Conservation (phyloP, 1,140 invertebrate species). For the Drosophila pachea region DNA sequence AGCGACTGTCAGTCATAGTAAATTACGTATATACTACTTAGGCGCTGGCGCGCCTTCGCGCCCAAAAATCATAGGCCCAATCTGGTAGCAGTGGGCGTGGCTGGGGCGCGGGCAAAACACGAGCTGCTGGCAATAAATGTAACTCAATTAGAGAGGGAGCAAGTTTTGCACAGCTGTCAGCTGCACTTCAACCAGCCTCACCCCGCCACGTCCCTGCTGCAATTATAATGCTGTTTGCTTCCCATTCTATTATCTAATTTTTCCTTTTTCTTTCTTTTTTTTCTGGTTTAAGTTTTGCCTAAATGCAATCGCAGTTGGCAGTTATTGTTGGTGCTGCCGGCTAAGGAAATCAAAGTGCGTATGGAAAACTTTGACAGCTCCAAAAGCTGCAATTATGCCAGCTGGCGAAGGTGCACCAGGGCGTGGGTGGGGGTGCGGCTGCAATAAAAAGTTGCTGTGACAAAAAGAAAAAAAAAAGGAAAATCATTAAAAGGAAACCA, state of each 20-base stretch:
- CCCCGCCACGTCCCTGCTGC: constrained; percentile 22
- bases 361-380: constrained; percentile 57
- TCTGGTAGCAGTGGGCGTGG: background rate
- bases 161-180: constrained; percentile 17
- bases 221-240: constrained; percentile 39
- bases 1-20: constrained; percentile 61
- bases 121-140: constrained; percentile 51
- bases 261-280: constrained; percentile 24
- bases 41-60: background rate
- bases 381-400: constrained; percentile 58
- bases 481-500: constrained; percentile 2
- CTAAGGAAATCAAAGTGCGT: constrained; percentile 63
- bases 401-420: constrained; percentile 4
- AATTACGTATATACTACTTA: constrained; percentile 39
- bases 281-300: constrained; percentile 33
- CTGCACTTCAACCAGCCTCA: background rate
- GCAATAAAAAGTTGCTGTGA: constrained; percentile 49
- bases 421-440: constrained; percentile 14
- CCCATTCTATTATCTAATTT: background rate
- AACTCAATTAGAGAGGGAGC: constrained; percentile 56
- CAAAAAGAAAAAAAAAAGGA: constrained; percentile 20
- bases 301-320: background rate
- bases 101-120: background rate
- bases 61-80: constrained; percentile 5
- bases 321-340: constrained; percentile 11